Conservation (phyloP, 2,888 invertebrate species). For the Trichopria drosophilae region DNA sequence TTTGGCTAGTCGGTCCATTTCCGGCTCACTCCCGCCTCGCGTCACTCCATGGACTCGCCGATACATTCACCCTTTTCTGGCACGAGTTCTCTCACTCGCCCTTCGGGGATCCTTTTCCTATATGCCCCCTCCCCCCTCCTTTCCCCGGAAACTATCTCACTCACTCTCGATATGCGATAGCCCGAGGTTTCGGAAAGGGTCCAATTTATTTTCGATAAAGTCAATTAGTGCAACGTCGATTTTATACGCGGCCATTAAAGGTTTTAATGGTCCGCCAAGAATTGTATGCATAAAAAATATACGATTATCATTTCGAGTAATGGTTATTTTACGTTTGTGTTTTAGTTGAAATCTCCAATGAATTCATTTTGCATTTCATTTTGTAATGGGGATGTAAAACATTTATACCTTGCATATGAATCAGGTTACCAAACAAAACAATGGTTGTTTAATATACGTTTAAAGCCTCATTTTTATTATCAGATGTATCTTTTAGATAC, state of each 20-base stretch:
- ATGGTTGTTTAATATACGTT: too few species aligned
- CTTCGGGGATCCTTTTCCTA: not conserved
- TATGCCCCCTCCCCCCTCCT: not conserved
- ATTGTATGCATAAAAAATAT: slow-evolving; percentile 4
- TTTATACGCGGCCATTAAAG: slow-evolving; percentile 37
- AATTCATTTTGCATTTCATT: too few species aligned
- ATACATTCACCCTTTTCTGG: slow-evolving; percentile 18
- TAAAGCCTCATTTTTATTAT: too few species aligned
- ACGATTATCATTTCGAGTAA: slow-evolving; percentile 1
- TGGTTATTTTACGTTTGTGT: too few species aligned
- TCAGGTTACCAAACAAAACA: too few species aligned
- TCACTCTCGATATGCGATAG: not conserved
- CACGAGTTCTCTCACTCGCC: slow-evolving; percentile 5
- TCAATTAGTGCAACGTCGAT: slow-evolving; percentile 36
- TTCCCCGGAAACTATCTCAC: not conserved
- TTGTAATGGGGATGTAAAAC: too few species aligned
- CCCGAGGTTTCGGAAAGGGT: slow-evolving; percentile 3
- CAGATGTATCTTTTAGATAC: too few species aligned
- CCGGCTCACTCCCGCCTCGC: slow-evolving; percentile 39
- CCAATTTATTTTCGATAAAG: slow-evolving; percentile 44
- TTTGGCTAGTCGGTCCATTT: slow-evolving; percentile 52
- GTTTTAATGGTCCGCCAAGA: slow-evolving; percentile 27
- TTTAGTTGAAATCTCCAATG: too few species aligned
- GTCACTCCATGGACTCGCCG: slow-evolving; percentile 23
- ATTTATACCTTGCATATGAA: too few species aligned